Percentiles rank a stretch among this genome's conserved stretches.
phyloP scores from a whole-genome alignment of 1,140 invertebrate genomes.

The Papilio polyxenes region DNA sequence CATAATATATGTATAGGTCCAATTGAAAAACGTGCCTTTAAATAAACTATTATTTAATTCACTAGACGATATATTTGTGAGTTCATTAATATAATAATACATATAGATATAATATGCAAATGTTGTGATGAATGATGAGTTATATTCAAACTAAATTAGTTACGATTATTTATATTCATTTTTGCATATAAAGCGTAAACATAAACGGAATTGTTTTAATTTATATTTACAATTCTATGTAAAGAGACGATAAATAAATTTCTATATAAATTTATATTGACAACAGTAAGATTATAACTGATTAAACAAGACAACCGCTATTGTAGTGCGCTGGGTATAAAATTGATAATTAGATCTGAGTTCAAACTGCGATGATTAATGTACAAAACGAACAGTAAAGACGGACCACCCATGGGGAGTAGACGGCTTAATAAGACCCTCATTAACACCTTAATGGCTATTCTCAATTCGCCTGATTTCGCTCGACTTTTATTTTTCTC shows the following conservation, averaged over 20 bases:
- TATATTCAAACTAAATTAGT: too few species aligned
- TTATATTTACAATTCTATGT: neutral
- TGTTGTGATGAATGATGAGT: too few species aligned
- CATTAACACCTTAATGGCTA: conserved; percentile 79
- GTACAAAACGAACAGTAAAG: conserved; percentile 63
- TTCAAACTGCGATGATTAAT: conserved; percentile 71
- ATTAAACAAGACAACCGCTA: conserved; percentile 41
- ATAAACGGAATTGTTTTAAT: neutral
- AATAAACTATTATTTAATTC: too few species aligned
- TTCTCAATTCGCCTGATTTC: conserved; percentile 76
- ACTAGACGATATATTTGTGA: too few species aligned
- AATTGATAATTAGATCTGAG: conserved; percentile 70
- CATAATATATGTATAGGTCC: too few species aligned
- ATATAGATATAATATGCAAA: too few species aligned
- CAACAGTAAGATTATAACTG: neutral
- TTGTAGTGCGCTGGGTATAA: conserved; percentile 53
- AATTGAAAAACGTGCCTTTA: too few species aligned
- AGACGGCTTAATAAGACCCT: conserved; percentile 79
- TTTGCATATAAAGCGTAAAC: neutral
- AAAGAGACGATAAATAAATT: neutral
- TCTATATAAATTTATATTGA: neutral
- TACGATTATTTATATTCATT: too few species aligned
- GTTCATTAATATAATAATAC: too few species aligned
- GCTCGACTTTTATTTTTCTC: conserved; percentile 72
- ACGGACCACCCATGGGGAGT: conserved; percentile 73